These are phyloP conservation scores for Carapus acus DNA, from an alignment of 2,797 vertebrate species.

Conservation along the genomic window DNA sequence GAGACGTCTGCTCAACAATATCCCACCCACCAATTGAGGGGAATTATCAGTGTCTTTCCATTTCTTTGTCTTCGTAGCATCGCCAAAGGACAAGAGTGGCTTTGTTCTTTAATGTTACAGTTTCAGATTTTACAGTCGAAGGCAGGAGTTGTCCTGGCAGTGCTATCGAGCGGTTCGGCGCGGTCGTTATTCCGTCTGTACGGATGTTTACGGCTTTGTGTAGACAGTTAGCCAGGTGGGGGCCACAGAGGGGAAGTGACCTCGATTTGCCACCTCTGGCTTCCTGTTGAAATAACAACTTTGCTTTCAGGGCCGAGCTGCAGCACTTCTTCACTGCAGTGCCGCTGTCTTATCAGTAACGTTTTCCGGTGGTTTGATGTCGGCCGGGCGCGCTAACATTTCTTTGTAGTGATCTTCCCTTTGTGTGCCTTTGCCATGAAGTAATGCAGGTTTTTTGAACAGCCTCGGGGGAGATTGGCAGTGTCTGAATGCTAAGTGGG, in stretches of 20 bases:
- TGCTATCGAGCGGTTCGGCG: slow-evolving; percentile 20
- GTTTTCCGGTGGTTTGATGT: slow-evolving; percentile 39
- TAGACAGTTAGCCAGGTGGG: slow-evolving; percentile 42
- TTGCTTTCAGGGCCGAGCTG: slow-evolving; percentile 20
- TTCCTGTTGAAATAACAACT: slow-evolving; percentile 56
- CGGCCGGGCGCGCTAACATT: slow-evolving; percentile 17
- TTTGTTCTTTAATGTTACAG: slow-evolving; percentile 20
- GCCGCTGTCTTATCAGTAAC: slow-evolving; percentile 39
- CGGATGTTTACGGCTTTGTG: slow-evolving; percentile 57
- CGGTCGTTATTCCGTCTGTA: slow-evolving; percentile 56
- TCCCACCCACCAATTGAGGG: too few relatives aligned
- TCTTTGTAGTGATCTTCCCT: slow-evolving; percentile 20
- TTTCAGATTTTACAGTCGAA: slow-evolving; percentile 37
- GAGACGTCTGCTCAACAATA: too few relatives aligned
- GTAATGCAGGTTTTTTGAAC: slow-evolving; percentile 21
- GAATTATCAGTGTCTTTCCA: too few relatives aligned
- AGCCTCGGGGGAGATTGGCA: slow-evolving; percentile 19
- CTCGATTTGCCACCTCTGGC: slow-evolving; percentile 43
- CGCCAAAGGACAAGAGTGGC: slow-evolving; percentile 11
- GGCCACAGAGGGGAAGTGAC: slow-evolving; percentile 48
- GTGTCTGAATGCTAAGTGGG: slow-evolving; percentile 13
- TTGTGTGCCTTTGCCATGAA: slow-evolving; percentile 10
- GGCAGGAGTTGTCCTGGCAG: slow-evolving; percentile 22
- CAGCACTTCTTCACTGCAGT: slow-evolving; percentile 8
- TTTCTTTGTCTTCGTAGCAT: not conserved